These are phyloP conservation scores for Lemur catta DNA, from an alignment of 2,797 vertebrate genomes.

Conservation along the genomic window DNA sequence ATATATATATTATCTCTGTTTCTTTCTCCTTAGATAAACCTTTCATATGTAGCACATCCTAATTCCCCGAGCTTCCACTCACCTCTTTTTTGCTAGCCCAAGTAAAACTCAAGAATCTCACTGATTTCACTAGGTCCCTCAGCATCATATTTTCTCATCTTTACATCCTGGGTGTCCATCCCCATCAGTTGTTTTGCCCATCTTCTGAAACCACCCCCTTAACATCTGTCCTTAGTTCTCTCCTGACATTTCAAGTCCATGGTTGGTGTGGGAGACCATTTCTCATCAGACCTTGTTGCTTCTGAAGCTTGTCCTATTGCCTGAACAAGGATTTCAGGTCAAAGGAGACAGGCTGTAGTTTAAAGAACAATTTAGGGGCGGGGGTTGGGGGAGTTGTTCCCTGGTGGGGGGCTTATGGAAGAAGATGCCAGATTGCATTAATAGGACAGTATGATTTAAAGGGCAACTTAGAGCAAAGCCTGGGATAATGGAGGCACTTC, in stretches of 20 bases:
- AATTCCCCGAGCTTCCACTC: conserved; percentile 25
- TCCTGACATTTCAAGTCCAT: neutral
- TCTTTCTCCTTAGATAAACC: conserved; percentile 67
- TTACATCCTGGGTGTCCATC: neutral
- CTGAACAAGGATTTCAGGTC: neutral
- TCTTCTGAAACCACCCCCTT: neutral
- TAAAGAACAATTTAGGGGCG: neutral
- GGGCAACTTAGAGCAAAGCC: conserved; percentile 58
- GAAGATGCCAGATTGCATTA: conserved; percentile 3
- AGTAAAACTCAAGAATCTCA: conserved; percentile 38
- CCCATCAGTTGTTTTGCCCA: neutral
- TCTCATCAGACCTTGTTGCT: neutral
- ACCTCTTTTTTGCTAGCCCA: neutral
- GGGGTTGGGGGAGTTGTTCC: neutral
- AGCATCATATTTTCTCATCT: neutral
- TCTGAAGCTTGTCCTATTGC: neutral
- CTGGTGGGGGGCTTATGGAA: neutral
- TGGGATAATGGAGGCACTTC: neutral
- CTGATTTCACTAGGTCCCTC: neutral
- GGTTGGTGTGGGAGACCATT: neutral
- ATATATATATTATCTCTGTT: conserved; percentile 72
- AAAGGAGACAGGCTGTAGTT: neutral
- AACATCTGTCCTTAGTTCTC: neutral
- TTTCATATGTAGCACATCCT: conserved; percentile 38
- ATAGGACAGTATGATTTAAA: conserved; percentile 53